These are phyloP conservation scores for Hydrozoanthus gracilis DNA, from an alignment of 92 coral and sea anemone species.

Conservation along the genomic window DNA sequence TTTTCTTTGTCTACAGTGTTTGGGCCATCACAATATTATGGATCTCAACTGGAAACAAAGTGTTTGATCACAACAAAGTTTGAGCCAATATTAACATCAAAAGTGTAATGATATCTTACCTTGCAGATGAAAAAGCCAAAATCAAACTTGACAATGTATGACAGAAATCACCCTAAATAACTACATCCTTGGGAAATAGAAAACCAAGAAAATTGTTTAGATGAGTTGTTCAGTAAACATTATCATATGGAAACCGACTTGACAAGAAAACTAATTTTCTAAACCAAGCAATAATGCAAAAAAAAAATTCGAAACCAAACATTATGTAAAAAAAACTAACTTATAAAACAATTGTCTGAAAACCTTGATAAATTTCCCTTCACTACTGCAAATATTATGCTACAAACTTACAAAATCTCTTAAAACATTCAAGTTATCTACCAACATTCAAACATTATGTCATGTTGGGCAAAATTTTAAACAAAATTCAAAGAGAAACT, in stretches of 20 bases:
- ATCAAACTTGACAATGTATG: conserved; percentile 85
- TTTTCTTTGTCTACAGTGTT: too few species aligned
- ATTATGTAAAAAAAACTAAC: background rate
- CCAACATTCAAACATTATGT: too few species aligned
- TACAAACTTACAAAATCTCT: background rate
- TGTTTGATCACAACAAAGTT: too few species aligned
- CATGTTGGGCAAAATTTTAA: too few species aligned
- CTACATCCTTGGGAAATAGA: conserved; percentile 89
- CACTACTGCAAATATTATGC: background rate
- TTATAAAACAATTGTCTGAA: background rate
- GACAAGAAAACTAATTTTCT: background rate
- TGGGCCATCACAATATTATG: too few species aligned
- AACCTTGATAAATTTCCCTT: conserved; percentile 46
- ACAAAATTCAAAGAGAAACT: too few species aligned
- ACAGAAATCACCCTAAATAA: conserved; percentile 78
- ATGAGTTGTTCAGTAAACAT: conserved; percentile 45
- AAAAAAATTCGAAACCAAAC: background rate
- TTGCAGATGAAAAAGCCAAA: conserved; percentile 61
- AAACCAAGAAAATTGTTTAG: conserved; percentile 93
- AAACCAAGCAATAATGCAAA: background rate
- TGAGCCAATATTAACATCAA: background rate
- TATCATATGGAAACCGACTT: conserved; percentile 1
- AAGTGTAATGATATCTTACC: conserved; percentile 67
- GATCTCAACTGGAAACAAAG: too few species aligned
- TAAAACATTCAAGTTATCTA: background rate